phyloP scores from a whole-genome alignment of 2,797 vertebrate genomes.

The Hyperoplus lanceolatus region DNA sequence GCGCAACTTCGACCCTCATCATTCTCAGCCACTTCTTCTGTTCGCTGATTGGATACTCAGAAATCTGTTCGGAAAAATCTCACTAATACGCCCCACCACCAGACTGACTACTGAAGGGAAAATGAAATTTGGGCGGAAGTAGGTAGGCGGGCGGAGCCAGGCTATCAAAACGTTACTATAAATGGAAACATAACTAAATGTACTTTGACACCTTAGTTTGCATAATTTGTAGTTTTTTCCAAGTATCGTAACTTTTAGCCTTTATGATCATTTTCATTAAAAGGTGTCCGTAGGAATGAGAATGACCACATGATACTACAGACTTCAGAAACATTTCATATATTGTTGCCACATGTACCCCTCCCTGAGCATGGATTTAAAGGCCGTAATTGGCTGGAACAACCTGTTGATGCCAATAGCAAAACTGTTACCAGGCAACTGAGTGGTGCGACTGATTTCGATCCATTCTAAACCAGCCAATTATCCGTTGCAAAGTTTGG shows the following conservation, averaged over 20 bases:
- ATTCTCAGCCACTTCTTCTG: too few species aligned
- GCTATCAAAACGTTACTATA: neutral
- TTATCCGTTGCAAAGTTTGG: constrained; percentile 38
- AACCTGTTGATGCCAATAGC: constrained; percentile 55
- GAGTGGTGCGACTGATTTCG: constrained; percentile 36
- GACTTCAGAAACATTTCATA: neutral
- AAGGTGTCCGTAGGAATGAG: too few species aligned
- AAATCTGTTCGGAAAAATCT: too few species aligned
- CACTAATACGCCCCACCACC: too few species aligned
- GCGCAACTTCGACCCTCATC: too few species aligned
- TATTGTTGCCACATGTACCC: neutral
- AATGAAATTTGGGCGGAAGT: too few species aligned
- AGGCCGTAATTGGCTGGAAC: constrained; percentile 13
- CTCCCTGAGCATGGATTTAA: constrained; percentile 5
- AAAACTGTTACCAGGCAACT: constrained; percentile 79
- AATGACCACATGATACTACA: neutral
- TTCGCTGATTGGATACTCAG: too few species aligned
- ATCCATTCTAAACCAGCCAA: constrained; percentile 48
- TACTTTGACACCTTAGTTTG: too few species aligned
- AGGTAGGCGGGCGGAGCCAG: too few species aligned
- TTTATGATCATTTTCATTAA: neutral
- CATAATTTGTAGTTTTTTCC: neutral
- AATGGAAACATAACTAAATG: neutral
- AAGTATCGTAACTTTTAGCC: neutral
- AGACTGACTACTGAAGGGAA: too few species aligned